phyloP scores from a whole-genome alignment of 2,888 invertebrate species.

The Ecliptopera silaceata region DNA sequence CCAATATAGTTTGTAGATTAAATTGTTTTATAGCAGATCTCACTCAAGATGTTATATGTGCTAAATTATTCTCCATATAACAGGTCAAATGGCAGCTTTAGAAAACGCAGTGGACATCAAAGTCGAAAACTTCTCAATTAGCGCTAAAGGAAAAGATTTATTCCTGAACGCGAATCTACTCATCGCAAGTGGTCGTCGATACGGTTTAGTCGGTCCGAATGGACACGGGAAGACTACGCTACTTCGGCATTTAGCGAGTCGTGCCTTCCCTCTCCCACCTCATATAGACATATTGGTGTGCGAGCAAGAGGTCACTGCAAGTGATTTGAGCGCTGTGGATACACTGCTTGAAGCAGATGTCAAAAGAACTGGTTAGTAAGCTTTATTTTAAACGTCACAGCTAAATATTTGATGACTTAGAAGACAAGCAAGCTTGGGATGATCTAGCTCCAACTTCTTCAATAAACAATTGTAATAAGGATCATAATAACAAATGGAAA shows the following conservation, averaged over 20 bases:
- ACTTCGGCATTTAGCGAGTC: slow-evolving; percentile 94
- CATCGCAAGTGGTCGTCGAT: slow-evolving; percentile 96
- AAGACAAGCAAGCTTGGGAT: no score
- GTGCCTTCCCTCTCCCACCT: slow-evolving; percentile 96
- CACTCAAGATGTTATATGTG: neutral
- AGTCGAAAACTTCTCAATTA: slow-evolving; percentile 98
- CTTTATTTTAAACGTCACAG: no score
- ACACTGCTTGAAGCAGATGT: slow-evolving; percentile 97
- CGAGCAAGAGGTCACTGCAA: slow-evolving; percentile 99
- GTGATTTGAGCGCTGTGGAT: slow-evolving; percentile 95
- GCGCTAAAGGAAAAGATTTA: slow-evolving; percentile 98
- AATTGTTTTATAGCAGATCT: no score
- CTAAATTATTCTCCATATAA: slow-evolving; percentile 7
- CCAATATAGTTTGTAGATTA: no score
- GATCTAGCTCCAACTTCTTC: no score
- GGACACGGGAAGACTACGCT: slow-evolving; percentile 99
- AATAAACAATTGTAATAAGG: no score
- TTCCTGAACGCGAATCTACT: slow-evolving; percentile 97
- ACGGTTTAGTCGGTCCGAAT: slow-evolving; percentile 99
- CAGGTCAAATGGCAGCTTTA: slow-evolving; percentile 88
- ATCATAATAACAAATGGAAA: no score
- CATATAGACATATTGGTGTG: slow-evolving; percentile 98
- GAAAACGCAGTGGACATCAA: slow-evolving; percentile 99
- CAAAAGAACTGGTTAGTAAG: slow-evolving; percentile 85
- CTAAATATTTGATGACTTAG: no score